These are phyloP conservation scores for Physocephala rufipes DNA, from an alignment of 2,888 invertebrate genomes.

Conservation along the genomic window DNA sequence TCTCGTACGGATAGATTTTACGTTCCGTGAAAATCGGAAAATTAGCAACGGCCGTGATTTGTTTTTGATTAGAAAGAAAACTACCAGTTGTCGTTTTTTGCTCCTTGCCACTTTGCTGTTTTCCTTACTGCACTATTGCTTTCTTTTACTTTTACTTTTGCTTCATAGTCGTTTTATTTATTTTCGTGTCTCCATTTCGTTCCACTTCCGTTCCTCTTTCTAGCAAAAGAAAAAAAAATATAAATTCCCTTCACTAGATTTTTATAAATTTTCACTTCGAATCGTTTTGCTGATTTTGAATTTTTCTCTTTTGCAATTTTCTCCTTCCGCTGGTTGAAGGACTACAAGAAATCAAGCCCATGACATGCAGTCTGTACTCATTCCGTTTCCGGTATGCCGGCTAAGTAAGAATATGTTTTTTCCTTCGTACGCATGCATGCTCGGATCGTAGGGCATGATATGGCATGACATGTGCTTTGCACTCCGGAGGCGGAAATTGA, in stretches of 20 bases:
- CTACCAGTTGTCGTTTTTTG: neutral
- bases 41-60: neutral
- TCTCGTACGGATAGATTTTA: no score
- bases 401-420: slow-evolving; percentile 17
- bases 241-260: slow-evolving; percentile 7
- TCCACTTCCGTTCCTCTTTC: neutral
- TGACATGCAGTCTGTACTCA: slow-evolving; percentile 21
- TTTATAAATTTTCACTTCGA: slow-evolving; percentile 23
- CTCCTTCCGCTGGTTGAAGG: neutral
- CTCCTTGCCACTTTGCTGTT: neutral
- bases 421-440: slow-evolving; percentile 14
- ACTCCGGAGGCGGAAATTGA: slow-evolving; percentile 31
- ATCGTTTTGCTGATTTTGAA: slow-evolving; percentile 30
- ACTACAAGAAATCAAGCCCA: slow-evolving; percentile 4
- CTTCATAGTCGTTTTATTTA: neutral
- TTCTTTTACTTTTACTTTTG: neutral
- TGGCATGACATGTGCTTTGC: neutral
- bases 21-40: neutral
- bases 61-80: no score
- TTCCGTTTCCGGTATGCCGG: slow-evolving; percentile 26
- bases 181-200: neutral
- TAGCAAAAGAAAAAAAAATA: neutral
- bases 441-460: neutral
- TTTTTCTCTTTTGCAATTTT: slow-evolving; percentile 10
- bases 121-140: neutral